phyloP scores from a whole-genome alignment of 2,113 vertebrate genomes.

The Petroica traversi region DNA sequence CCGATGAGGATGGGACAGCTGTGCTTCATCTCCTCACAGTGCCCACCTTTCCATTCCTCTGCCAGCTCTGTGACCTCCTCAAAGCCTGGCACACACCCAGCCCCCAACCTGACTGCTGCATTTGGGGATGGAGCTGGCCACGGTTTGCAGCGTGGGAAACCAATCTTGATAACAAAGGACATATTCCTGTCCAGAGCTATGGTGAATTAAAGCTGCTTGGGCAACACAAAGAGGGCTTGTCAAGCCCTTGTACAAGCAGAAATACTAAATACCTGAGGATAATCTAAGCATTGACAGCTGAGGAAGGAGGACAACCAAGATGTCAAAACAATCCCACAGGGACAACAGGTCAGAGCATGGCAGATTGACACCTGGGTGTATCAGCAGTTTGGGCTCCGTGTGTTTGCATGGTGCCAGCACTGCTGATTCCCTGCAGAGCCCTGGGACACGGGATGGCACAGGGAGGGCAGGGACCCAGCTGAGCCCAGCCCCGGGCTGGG shows the following conservation, averaged over 20 bases:
- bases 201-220: neutral
- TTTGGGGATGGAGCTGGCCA: neutral
- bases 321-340: neutral
- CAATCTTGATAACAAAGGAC: neutral
- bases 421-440: neutral
- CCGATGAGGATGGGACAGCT: neutral
- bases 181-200: accelerated
- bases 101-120: neutral
- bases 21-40: neutral
- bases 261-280: neutral
- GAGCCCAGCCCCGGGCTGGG: accelerated
- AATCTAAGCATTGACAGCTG: neutral
- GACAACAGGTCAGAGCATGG: neutral
- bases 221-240: neutral
- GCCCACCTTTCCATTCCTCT: neutral
- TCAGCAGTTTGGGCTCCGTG: neutral
- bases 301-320: neutral
- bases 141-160: neutral
- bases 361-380: accelerated
- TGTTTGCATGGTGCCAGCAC: accelerated
- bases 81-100: accelerated
- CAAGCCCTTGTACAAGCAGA: neutral
- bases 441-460: accelerated
- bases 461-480: neutral
- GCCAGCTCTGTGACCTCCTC: neutral